Evolutionary conservation across 2,888 invertebrate genomes (phyloP).

Genomic region (Drosophila stalkeri): DNA sequence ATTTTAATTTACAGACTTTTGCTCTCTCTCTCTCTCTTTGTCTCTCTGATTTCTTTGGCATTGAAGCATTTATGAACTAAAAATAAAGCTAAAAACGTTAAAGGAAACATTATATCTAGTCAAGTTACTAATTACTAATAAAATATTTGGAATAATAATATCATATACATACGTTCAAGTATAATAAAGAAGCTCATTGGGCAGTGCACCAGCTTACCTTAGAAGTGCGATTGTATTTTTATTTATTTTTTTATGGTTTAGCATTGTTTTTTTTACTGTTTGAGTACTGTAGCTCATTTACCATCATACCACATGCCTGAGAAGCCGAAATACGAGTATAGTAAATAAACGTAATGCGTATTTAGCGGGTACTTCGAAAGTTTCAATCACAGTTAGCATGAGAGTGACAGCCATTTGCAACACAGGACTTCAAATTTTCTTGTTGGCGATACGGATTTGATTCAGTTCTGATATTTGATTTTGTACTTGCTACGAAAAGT

Average conservation of each 20-base stretch:
- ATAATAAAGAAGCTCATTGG: conserved; percentile 56
- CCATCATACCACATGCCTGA: conserved; percentile 77
- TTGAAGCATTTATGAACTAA: conserved; percentile 12
- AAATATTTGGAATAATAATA: conserved; percentile 21
- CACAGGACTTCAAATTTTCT: conserved; percentile 53
- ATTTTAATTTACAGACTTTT: not conserved
- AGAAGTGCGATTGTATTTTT: conserved; percentile 64
- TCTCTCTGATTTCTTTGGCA: conserved; percentile 29
- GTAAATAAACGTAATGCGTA: conserved; percentile 57
- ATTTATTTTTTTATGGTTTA: conserved; percentile 27
- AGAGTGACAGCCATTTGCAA: conserved; percentile 72
- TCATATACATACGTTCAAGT: conserved; percentile 48
- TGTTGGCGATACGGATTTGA: conserved; percentile 39
- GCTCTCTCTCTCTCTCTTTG: too few relatives aligned
- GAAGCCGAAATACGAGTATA: conserved; percentile 69
- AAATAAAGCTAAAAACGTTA: conserved; percentile 26
- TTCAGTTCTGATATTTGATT: conserved; percentile 13
- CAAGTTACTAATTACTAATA: conserved; percentile 30
- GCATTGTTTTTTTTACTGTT: conserved; percentile 44
- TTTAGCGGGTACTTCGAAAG: conserved; percentile 57
- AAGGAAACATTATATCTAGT: conserved; percentile 26
- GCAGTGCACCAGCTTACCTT: conserved; percentile 78
- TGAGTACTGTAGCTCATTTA: conserved; percentile 61
- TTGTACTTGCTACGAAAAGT: conserved; percentile 68
- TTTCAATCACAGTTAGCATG: conserved; percentile 61